These are phyloP conservation scores for Tachuris rubrigastra DNA, from an alignment of 2,113 vertebrate genomes.

Conservation along the genomic window DNA sequence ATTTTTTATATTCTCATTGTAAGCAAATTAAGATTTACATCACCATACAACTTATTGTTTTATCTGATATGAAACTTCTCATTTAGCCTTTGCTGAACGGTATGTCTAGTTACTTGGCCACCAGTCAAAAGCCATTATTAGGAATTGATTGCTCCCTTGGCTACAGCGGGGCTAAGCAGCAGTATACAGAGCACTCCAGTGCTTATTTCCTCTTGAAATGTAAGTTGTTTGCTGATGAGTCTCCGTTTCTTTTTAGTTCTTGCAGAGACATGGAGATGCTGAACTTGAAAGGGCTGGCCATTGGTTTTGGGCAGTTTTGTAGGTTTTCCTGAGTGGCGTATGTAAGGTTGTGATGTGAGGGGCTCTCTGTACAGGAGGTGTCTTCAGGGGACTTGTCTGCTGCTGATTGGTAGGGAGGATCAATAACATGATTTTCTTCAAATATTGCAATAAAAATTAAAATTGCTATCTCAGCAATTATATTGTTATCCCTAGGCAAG, in stretches of 20 bases:
- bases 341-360: background rate
- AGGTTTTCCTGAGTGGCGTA: background rate
- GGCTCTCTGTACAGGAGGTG: rapidly evolving
- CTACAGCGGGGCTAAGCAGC: background rate
- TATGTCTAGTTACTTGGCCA: background rate
- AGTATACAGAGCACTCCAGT: background rate
- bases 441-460: background rate
- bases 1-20: background rate
- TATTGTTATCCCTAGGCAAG: background rate
- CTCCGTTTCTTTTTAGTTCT: background rate
- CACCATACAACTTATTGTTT: background rate
- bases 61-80: background rate
- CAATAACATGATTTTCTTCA: background rate
- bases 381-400: background rate
- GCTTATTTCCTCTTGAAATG: background rate
- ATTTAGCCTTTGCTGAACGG: background rate
- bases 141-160: background rate
- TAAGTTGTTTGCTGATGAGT: background rate
- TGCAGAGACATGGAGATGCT: background rate
- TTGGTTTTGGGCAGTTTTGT: background rate
- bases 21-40: background rate
- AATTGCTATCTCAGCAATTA: background rate
- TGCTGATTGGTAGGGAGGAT: background rate
- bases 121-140: background rate
- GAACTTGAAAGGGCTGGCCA: background rate